These are phyloP conservation scores for Parnassius orleans DNA, from an alignment of 2,888 invertebrate species.

Conservation along the genomic window DNA sequence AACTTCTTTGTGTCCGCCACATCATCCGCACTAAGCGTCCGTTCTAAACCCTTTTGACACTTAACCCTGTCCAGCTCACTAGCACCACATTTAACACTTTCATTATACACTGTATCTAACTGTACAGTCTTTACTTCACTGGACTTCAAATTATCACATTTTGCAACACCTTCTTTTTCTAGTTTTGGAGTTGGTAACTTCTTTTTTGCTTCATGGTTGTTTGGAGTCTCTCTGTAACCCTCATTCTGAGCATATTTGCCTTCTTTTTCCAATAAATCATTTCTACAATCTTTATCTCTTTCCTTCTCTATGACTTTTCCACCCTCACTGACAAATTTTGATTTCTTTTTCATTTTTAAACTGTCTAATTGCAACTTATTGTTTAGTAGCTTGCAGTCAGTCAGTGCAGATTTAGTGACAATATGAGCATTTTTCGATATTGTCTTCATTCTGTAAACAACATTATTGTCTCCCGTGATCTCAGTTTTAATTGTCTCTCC, in stretches of 20 bases:
- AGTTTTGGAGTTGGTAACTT: conserved; percentile 67
- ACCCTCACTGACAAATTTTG: conserved; percentile 58
- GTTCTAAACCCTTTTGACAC: conserved; percentile 62
- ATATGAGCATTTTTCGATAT: conserved; percentile 75
- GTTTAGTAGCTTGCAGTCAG: conserved; percentile 65
- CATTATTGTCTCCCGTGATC: conserved; percentile 65
- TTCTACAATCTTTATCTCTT: conserved; percentile 80
- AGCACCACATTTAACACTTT: conserved; percentile 60
- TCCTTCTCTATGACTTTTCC: conserved; percentile 59
- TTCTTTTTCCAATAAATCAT: conserved; percentile 79
- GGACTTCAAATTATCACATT: conserved; percentile 64
- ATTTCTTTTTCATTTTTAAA: conserved; percentile 69
- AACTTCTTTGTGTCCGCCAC: conserved; percentile 34
- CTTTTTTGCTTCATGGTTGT: conserved; percentile 70
- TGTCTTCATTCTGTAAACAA: conserved; percentile 73
- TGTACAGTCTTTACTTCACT: conserved; percentile 65
- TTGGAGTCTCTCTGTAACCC: conserved; percentile 72
- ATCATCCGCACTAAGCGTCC: conserved; percentile 65
- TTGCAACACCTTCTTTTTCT: conserved; percentile 60
- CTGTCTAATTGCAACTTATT: conserved; percentile 60
- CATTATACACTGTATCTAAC: conserved; percentile 57
- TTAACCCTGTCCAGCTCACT: conserved; percentile 66
- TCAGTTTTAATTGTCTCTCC: conserved; percentile 64
- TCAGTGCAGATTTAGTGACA: conserved; percentile 61
- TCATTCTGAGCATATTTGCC: conserved; percentile 77